Evolutionary conservation across 2,113 vertebrate species (phyloP).

Genomic region (Okapia johnstoni): DNA sequence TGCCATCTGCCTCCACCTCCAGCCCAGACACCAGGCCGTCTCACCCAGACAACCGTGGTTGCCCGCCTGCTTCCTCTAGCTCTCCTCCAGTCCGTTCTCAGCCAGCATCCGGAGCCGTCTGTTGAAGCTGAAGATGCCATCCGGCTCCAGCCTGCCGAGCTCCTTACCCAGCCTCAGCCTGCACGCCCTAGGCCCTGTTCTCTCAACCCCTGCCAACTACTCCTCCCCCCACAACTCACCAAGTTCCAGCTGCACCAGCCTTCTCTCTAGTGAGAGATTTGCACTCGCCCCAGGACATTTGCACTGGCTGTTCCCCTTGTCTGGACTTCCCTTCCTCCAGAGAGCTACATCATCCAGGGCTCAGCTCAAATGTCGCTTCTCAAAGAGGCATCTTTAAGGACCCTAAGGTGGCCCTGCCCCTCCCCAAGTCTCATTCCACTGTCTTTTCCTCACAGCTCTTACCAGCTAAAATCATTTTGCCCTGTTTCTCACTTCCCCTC

Average conservation of each 20-base stretch:
- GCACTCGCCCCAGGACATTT: not conserved
- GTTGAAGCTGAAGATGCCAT: not conserved
- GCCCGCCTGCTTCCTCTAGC: not conserved
- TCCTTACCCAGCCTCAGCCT: not conserved
- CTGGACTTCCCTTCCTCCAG: not conserved
- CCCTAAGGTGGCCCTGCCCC: not conserved
- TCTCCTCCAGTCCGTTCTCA: not conserved
- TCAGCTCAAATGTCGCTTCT: not conserved
- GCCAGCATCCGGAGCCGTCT: not conserved
- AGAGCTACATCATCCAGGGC: not conserved
- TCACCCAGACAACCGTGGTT: not conserved
- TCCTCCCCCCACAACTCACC: accelerated
- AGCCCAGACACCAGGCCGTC: not conserved
- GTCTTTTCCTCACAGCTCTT: not conserved
- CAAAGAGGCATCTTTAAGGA: not conserved
- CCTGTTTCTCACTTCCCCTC: not conserved
- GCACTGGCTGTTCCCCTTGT: not conserved
- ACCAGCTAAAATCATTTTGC: not conserved
- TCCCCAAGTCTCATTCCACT: not conserved
- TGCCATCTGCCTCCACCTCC: accelerated
- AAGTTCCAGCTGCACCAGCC: not conserved
- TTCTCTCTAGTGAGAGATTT: not conserved
- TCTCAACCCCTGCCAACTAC: accelerated
- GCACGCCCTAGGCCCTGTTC: accelerated
- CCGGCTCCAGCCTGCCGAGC: too few species aligned